Conservation (phyloP, 2,888 invertebrate species). For the Amphipyra tragopoginis region DNA sequence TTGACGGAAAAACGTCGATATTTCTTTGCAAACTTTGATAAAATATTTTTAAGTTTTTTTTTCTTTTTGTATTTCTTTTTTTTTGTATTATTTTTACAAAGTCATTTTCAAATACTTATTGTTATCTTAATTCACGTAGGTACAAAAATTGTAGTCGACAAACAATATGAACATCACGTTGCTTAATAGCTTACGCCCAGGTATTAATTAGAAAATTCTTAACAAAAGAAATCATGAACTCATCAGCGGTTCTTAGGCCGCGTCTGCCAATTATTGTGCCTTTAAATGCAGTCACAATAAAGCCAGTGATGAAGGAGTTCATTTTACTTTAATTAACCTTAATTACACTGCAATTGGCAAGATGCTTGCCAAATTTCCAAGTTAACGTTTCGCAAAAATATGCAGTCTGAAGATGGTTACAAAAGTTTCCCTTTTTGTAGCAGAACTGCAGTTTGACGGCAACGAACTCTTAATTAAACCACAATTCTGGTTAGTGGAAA, state of each 20-base stretch:
- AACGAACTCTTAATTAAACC: constrained; percentile 26
- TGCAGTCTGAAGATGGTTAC: constrained; percentile 24
- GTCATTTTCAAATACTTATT: too few species aligned
- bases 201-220: constrained; percentile 46
- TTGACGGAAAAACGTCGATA: constrained; percentile 8
- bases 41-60: neutral
- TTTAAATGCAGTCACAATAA: constrained; percentile 35
- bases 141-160: too few species aligned
- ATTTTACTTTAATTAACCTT: constrained; percentile 54
- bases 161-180: too few species aligned
- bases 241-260: constrained; percentile 23
- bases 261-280: constrained; percentile 37
- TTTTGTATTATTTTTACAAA: too few species aligned
- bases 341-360: constrained; percentile 46
- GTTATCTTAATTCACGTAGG: too few species aligned
- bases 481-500: neutral
- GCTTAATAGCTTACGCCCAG: neutral
- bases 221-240: constrained; percentile 11
- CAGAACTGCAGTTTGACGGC: constrained; percentile 17
- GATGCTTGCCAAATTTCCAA: constrained; percentile 52
- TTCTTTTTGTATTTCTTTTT: neutral
- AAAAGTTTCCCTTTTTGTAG: constrained; percentile 37
- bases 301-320: constrained; percentile 41
- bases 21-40: neutral
- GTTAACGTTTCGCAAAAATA: constrained; percentile 44